Percentiles rank a stretch among this genome's conserved stretches.
phyloP scores from a whole-genome alignment of 2,113 vertebrate species.

The Lamprotornis superbus region DNA sequence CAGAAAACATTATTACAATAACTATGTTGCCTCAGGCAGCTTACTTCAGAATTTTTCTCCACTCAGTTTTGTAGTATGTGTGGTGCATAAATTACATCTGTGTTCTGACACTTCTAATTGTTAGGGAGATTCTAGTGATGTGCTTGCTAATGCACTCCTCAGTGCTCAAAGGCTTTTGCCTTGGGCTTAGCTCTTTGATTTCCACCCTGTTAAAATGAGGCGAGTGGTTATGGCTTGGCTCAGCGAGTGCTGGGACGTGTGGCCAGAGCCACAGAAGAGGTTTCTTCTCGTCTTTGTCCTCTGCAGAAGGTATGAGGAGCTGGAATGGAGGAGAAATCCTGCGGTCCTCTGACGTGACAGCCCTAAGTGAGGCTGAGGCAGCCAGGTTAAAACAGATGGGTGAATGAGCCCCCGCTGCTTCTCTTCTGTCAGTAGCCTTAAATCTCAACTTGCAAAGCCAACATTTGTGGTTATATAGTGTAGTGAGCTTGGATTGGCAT shows the following conservation, averaged over 20 bases:
- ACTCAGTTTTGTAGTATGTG: not conserved
- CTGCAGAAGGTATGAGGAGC: not conserved
- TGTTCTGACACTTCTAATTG: not conserved
- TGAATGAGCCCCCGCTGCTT: not conserved
- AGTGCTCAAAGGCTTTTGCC: not conserved
- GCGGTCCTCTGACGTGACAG: accelerated
- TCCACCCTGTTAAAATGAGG: not conserved
- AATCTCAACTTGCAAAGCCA: not conserved
- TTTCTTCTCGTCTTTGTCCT: not conserved
- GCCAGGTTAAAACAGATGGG: not conserved
- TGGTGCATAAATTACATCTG: not conserved
- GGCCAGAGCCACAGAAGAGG: not conserved
- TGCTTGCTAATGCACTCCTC: not conserved
- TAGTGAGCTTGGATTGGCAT: not conserved
- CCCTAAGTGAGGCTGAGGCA: not conserved
- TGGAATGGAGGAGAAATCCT: not conserved
- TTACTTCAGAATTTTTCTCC: not conserved
- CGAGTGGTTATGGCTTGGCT: not conserved
- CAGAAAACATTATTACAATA: not conserved
- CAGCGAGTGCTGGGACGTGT: not conserved
- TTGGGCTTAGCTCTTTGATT: not conserved
- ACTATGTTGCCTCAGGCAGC: not conserved
- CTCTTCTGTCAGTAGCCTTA: not conserved
- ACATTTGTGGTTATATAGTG: not conserved
- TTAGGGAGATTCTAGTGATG: not conserved